phyloP scores from a whole-genome alignment of 2,797 vertebrate genomes.

The Tympanoctomys barrerae region DNA sequence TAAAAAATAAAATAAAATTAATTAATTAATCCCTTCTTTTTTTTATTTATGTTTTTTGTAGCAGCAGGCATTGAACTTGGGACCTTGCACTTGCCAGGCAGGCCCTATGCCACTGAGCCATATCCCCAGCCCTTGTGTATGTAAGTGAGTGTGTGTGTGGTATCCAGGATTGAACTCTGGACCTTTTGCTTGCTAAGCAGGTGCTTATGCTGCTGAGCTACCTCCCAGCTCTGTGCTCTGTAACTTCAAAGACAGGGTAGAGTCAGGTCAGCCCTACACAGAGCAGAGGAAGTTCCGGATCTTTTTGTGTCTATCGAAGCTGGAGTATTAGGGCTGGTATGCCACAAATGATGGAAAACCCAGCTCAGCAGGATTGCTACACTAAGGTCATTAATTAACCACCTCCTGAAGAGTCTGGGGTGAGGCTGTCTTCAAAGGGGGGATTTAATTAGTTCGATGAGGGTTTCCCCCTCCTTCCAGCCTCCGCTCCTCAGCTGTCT shows the following conservation, averaged over 20 bases:
- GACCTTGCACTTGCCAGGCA: no score
- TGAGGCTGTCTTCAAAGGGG: background rate
- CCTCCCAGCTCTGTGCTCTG: background rate
- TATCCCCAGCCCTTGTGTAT: no score
- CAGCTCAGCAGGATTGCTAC: constrained; percentile 5
- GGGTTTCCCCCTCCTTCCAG: background rate
- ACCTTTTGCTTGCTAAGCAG: no score
- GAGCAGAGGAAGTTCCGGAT: constrained; percentile 21
- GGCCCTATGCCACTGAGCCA: no score
- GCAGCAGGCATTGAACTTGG: no score
- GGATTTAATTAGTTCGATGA: background rate
- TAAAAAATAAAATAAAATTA: no score
- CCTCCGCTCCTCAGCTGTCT: background rate
- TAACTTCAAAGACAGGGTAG: background rate
- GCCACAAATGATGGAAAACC: background rate
- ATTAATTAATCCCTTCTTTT: no score
- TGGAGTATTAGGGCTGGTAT: background rate
- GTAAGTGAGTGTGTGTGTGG: no score
- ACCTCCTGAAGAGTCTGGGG: background rate
- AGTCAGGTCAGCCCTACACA: background rate
- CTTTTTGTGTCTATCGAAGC: constrained; percentile 32
- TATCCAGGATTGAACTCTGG: no score
- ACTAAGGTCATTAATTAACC: constrained; percentile 24
- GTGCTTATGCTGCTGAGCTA: no score
- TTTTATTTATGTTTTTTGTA: no score